Percentiles rank a stretch among this genome's conserved stretches.
Conservation (phyloP, 2,888 invertebrate species). For the Odontocerum albicorne region DNA sequence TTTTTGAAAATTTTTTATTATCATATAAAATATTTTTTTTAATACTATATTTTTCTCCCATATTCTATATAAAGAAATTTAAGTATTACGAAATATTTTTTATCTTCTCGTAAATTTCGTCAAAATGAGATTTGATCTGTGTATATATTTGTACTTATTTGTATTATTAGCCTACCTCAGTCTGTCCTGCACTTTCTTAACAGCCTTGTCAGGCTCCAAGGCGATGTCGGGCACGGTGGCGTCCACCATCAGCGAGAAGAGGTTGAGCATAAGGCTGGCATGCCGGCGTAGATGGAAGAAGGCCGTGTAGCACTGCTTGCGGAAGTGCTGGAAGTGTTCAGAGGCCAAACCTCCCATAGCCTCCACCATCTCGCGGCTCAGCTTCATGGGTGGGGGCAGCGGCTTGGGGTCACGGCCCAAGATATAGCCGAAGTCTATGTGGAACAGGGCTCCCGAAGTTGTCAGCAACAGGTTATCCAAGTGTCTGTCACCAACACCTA, state of each 20-base stretch:
- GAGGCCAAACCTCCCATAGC: slow-evolving; percentile 92
- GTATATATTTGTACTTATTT: no score
- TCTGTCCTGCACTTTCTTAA: slow-evolving; percentile 94
- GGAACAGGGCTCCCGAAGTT: slow-evolving; percentile 87
- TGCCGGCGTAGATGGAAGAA: slow-evolving; percentile 93
- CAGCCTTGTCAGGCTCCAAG: slow-evolving; percentile 97
- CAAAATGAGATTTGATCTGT: no score
- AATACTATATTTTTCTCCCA: no score
- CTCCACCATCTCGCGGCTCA: slow-evolving; percentile 99
- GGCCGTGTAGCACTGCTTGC: slow-evolving; percentile 93
- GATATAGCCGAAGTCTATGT: slow-evolving; percentile 98
- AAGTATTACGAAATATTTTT: no score
- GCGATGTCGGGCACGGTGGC: slow-evolving; percentile 99
- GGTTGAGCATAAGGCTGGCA: slow-evolving; percentile 93
- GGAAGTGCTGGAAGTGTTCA: slow-evolving; percentile 92
- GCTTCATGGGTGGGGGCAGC: slow-evolving; percentile 97
- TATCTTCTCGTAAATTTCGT: no score
- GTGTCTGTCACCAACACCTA: slow-evolving; percentile 96
- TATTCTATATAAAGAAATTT: no score
- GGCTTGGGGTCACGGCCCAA: slow-evolving; percentile 98
- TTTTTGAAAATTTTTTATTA: no score
- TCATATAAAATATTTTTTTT: no score
- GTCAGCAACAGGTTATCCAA: slow-evolving; percentile 95
- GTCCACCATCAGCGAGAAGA: slow-evolving; percentile 98
- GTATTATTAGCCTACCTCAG: no score